Percentiles rank a stretch among this genome's conserved stretches.
phyloP scores from a whole-genome alignment of 2,888 invertebrate genomes.

The Rhogogaster chlorosoma region DNA sequence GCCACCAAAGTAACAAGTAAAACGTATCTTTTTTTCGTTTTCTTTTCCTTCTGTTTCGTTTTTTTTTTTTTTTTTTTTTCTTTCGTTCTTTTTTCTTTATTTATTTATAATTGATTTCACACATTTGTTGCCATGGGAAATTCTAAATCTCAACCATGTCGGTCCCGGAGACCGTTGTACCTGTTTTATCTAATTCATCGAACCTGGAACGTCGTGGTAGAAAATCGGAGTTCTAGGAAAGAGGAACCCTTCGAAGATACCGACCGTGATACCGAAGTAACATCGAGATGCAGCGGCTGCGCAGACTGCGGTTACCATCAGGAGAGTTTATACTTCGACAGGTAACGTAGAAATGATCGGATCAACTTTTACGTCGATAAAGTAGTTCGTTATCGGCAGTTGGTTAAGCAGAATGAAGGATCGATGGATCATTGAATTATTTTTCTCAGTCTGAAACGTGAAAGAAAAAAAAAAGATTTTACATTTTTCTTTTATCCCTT shows the following conservation, averaged over 20 bases:
- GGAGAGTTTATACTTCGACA: conserved; percentile 73
- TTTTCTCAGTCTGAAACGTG: not conserved
- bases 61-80: not conserved
- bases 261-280: conserved; percentile 72
- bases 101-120: not conserved
- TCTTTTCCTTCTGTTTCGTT: not conserved
- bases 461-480: not conserved
- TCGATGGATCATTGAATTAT: not conserved
- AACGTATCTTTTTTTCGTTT: not conserved
- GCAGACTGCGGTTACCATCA: conserved; percentile 72
- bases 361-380: conserved; percentile 12
- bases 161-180: conserved; percentile 78
- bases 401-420: not conserved
- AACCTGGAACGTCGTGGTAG: conserved; percentile 85
- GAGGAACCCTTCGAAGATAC: conserved; percentile 60
- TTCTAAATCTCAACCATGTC: conserved; percentile 68
- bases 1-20: not conserved
- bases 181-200: conserved; percentile 85
- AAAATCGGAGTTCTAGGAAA: conserved; percentile 75
- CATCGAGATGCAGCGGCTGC: conserved; percentile 73
- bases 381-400: not conserved
- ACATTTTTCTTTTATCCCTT: not conserved
- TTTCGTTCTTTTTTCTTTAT: not conserved
- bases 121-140: conserved; percentile 67
- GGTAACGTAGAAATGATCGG: conserved; percentile 64